Evolutionary conservation across 2,797 vertebrate genomes (phyloP).

Genomic region (Urosaurus nigricauda): DNA sequence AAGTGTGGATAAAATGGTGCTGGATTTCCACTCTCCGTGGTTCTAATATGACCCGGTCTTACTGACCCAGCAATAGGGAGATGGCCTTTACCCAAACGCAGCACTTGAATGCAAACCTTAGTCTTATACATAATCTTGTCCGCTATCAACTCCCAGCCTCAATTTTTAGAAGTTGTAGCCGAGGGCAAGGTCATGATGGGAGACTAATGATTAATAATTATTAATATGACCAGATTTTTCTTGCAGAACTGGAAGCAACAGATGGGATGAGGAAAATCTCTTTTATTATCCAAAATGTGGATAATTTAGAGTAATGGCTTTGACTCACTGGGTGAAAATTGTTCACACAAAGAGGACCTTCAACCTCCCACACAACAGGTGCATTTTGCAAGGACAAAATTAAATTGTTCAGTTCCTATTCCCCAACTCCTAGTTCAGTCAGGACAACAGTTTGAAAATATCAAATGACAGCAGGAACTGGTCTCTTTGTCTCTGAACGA

Average conservation of each 20-base stretch:
- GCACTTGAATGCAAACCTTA: neutral
- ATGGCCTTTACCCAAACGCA: neutral
- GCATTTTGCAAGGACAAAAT: rapidly evolving
- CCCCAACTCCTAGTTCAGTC: neutral
- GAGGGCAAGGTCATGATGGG: neutral
- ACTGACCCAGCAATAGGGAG: neutral
- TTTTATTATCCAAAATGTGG: neutral
- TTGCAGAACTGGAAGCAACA: neutral
- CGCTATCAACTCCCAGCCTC: neutral
- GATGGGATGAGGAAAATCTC: neutral
- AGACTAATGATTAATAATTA: constrained; percentile 10
- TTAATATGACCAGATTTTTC: neutral
- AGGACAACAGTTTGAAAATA: neutral
- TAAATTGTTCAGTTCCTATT: neutral
- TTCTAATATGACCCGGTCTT: neutral
- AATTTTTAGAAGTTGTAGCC: neutral
- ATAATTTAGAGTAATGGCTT: neutral
- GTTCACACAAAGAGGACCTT: constrained; percentile 3
- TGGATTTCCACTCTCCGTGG: neutral
- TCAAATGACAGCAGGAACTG: neutral
- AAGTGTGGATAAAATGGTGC: neutral
- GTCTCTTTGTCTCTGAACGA: neutral
- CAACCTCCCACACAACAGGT: neutral
- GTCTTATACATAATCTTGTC: neutral
- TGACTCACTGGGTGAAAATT: neutral